These are phyloP conservation scores for Chaenogobius annularis DNA, from an alignment of 2,113 vertebrate genomes.

Conservation along the genomic window DNA sequence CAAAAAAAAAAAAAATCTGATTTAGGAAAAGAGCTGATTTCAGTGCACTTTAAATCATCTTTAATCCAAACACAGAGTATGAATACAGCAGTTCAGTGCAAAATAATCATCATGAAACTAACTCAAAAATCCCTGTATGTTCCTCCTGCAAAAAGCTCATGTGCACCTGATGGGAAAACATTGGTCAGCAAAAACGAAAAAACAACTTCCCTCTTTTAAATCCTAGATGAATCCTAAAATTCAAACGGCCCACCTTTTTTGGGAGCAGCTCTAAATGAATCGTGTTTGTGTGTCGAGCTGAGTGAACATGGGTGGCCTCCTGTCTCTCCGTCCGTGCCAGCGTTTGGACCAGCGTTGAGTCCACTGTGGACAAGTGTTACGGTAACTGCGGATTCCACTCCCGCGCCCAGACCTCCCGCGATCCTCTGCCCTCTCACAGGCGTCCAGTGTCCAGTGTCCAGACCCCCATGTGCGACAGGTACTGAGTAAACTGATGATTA, in stretches of 20 bases:
- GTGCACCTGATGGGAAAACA: neutral
- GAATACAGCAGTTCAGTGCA: too few species aligned
- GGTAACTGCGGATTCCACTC: slow-evolving; percentile 51
- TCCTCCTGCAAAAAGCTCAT: neutral
- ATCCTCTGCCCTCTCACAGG: neutral
- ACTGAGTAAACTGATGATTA: neutral
- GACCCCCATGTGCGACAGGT: neutral
- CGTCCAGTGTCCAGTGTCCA: neutral
- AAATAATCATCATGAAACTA: too few species aligned
- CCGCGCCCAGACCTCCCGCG: neutral
- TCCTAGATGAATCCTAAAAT: slow-evolving; percentile 15
- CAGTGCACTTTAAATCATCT: too few species aligned
- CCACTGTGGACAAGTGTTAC: slow-evolving; percentile 60
- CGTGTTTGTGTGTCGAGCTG: slow-evolving; percentile 19
- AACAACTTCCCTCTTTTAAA: slow-evolving; percentile 9
- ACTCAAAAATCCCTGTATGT: too few species aligned
- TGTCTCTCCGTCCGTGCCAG: slow-evolving; percentile 13
- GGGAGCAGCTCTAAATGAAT: slow-evolving; percentile 26
- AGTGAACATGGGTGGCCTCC: slow-evolving; percentile 64
- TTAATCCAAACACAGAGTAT: too few species aligned
- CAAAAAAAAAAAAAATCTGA: too few species aligned
- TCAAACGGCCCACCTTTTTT: slow-evolving; percentile 1
- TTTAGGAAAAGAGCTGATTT: too few species aligned
- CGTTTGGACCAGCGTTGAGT: slow-evolving; percentile 28
- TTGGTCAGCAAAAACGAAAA: neutral